Evolutionary conservation across 2,888 invertebrate species (phyloP), one percentile per base, ranked within the genome.

Genomic region (Lasiommata megera): DNA sequence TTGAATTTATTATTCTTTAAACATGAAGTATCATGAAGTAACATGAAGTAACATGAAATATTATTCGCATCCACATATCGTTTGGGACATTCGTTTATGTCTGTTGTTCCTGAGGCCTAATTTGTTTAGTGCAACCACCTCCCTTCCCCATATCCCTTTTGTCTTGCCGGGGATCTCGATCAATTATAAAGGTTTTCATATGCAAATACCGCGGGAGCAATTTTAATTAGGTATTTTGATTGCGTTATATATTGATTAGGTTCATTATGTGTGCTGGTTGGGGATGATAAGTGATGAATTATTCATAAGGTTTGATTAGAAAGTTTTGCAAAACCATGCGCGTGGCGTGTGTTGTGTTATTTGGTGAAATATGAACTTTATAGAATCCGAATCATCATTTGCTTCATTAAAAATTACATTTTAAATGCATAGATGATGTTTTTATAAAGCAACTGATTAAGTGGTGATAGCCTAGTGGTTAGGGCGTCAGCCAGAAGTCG

Each of bases 201-300:
- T 88, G 88, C 85, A 87, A 88, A 88, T 88, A 74, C 76, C 77
- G 69, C 74, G 84, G 85, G 82, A 80, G 84, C 80, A 75, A 79
- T 87, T 84, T 85, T 87, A 86, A 88, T 88, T 85, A 82, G 79
- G 77, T 79, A 77, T 82, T 80, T 79, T 82, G 81, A 86, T 87
- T 82, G 82, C 82, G 80, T 85, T 83, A 84, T 77, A 77, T 87
- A 88, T 88, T 84, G 87, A 87, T 88, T 80, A 84, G 73, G 76
- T 83, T 81, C 76, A 77, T 82, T 81, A 79, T 67, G 68, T 69
- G 61, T 65, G 55, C 61, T 43, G 51, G 59, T 62, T 61, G 62
- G 64, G 58, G 67, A 62, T 65, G 64, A 58, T 58, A 43, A 51
- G 51, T 57, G 60, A 52, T 67, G 52, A 58, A 61, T 63, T 64